Percentiles rank a stretch among this genome's conserved stretches.
Conservation (phyloP, 2,113 vertebrate species). For the Oreochromis niloticus region DNA sequence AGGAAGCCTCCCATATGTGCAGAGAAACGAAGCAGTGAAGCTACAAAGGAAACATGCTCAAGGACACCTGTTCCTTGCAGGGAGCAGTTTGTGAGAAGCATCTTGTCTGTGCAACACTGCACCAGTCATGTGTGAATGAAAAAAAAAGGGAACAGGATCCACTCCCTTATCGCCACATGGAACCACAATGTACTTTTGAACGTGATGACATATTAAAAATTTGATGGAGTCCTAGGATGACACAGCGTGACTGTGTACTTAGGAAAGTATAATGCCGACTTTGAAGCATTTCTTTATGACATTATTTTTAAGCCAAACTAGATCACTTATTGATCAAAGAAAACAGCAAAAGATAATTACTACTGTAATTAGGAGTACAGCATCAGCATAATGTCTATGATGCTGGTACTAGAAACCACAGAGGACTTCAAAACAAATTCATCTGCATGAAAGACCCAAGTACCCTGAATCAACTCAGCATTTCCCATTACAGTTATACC, state of each 20-base stretch:
- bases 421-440: conserved; percentile 20
- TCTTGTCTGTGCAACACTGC: neutral
- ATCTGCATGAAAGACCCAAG: conserved; percentile 21
- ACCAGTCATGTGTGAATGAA: conserved; percentile 12
- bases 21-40: conserved; percentile 1
- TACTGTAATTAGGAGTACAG: conserved; percentile 40
- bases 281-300: neutral
- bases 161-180: neutral
- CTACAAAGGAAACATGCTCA: conserved; percentile 45
- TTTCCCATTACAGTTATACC: conserved; percentile 39
- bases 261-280: neutral
- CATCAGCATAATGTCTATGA: conserved; percentile 13
- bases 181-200: neutral
- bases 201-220: neutral
- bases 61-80: conserved; percentile 56
- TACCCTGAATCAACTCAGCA: conserved; percentile 13
- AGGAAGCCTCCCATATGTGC: conserved; percentile 20
- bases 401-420: conserved; percentile 14
- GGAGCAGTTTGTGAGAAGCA: conserved; percentile 19
- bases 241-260: neutral
- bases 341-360: conserved; percentile 42
- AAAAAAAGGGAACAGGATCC: neutral
- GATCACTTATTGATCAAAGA: conserved; percentile 59
- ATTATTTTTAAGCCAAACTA: neutral
- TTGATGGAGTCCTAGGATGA: conserved; percentile 8